Conservation (phyloP, 2,888 invertebrate species). For the Oscheius sp. region DNA sequence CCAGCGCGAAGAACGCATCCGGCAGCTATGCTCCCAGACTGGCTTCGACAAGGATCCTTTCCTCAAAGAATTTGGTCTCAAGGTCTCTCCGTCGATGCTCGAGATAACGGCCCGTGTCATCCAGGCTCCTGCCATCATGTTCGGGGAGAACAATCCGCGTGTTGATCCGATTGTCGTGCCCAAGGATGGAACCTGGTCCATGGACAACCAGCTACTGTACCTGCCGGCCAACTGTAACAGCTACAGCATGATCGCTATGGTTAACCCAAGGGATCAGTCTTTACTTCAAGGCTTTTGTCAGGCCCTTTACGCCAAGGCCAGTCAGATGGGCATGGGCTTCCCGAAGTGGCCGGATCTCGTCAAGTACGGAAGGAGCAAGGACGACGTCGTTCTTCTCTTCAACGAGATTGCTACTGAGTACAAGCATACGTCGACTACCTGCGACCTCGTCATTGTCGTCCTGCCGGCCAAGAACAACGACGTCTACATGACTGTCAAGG, state of each 20-base stretch:
- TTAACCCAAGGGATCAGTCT: conserved; percentile 59
- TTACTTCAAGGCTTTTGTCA: conserved; percentile 62
- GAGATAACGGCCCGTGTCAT: conserved; percentile 68
- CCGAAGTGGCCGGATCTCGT: conserved; percentile 69
- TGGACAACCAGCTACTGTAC: conserved; percentile 66
- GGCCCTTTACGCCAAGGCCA: conserved; percentile 55
- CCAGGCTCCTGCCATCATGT: conserved; percentile 65
- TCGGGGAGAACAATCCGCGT: conserved; percentile 58
- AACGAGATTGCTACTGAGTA: conserved; percentile 61
- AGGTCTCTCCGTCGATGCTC: conserved; percentile 63
- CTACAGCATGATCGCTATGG: conserved; percentile 67
- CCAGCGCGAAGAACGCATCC: conserved; percentile 64
- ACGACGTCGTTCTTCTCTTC: conserved; percentile 55
- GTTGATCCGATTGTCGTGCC: conserved; percentile 62
- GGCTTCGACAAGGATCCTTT: conserved; percentile 66
- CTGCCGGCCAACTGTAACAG: conserved; percentile 61
- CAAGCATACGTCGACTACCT: conserved; percentile 51
- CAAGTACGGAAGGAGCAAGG: conserved; percentile 58
- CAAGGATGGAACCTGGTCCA: conserved; percentile 68
- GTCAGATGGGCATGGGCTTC: conserved; percentile 67
- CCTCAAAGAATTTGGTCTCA: conserved; percentile 63
- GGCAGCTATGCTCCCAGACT: conserved; percentile 59
- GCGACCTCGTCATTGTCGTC: conserved; percentile 67
- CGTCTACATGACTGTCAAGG: conserved; percentile 54
- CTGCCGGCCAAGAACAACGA: conserved; percentile 66